Evolutionary conservation across 1,140 invertebrate genomes (phyloP), one percentile per base, ranked within the genome.

Genomic region (Mesaphorura yosii): DNA sequence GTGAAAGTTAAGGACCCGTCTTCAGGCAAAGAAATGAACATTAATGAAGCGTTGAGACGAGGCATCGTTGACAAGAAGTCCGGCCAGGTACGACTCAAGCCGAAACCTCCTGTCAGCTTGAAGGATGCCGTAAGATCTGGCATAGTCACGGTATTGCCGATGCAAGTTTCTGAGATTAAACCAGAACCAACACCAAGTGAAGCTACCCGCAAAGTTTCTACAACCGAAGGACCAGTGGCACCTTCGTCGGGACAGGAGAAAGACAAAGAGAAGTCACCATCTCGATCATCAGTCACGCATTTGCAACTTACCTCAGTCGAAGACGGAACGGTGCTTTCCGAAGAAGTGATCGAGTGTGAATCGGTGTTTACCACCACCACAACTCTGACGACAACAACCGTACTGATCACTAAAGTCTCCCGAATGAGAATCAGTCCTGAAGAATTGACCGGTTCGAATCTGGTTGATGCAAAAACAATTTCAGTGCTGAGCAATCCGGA

Each of bases 61-160:
- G 82, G 82, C 47, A 80, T 89, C 46, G 71, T 92, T 22, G 77
- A 90, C 69, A 73, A 78, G 57, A 73, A 79, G 45, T 83, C 82
- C 1, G 82, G 80, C 19, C 74, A 80, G 48, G 84, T 86, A 60
- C 76, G 73, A 53, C 77, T 83, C 59, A 72, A 72, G 39, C 69
- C 73, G 5, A 23, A 41, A 6, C 7, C 6, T 26, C 3, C 50
- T 27, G 80, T 86, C 44, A 76, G 75, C 29, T 68, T 89, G n/a
- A 70, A 74, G 22, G 82, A 88, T 58, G 86, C 86, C 3, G 76
- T 80, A 4, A 86, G 91, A 69, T 71, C 88, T 64, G 91, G 90
- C 15, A 71, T 91, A 0, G 65, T 92, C 34, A 82, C 82, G 48
- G 72, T 87, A 19, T 74, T 85, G 41, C 80, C 79, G 46, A 69